phyloP scores from a whole-genome alignment of 2,888 invertebrate species.

The Punctoribates punctum region DNA sequence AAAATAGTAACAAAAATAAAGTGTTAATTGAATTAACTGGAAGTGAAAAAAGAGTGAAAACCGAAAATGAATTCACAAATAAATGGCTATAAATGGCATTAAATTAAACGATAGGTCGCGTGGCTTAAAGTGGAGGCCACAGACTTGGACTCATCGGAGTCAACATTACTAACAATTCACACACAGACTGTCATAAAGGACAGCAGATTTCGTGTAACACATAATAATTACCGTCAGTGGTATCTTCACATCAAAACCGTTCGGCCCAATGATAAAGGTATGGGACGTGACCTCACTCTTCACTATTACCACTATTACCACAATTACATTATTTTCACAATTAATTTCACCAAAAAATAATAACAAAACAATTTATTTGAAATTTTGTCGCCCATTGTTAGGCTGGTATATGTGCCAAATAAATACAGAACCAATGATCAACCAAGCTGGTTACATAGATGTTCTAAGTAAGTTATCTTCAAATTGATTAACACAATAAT shows the following conservation, averaged over 20 bases:
- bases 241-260: slow-evolving; percentile 79
- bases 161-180: slow-evolving; percentile 38
- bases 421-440: slow-evolving; percentile 91
- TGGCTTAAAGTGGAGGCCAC: slow-evolving; percentile 49
- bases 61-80: background rate
- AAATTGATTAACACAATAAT: background rate
- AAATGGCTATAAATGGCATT: background rate
- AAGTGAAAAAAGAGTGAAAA: background rate
- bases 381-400: background rate
- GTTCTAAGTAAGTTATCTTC: slow-evolving; percentile 72
- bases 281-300: slow-evolving; percentile 3
- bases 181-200: slow-evolving; percentile 45
- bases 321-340: too few relatives aligned
- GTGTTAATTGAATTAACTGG: background rate
- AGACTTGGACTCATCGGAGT: background rate
- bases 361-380: background rate
- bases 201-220: slow-evolving; percentile 46
- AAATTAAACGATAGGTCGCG: slow-evolving; percentile 47
- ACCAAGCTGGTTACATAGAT: slow-evolving; percentile 86
- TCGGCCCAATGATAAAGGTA: slow-evolving; percentile 80
- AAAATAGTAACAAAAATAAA: too few relatives aligned
- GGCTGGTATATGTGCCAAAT: slow-evolving; percentile 75
- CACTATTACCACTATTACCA: background rate
- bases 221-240: slow-evolving; percentile 52
- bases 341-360: too few relatives aligned